Conservation (phyloP, 2,888 invertebrate genomes). For the Drosophila peninsularis region DNA sequence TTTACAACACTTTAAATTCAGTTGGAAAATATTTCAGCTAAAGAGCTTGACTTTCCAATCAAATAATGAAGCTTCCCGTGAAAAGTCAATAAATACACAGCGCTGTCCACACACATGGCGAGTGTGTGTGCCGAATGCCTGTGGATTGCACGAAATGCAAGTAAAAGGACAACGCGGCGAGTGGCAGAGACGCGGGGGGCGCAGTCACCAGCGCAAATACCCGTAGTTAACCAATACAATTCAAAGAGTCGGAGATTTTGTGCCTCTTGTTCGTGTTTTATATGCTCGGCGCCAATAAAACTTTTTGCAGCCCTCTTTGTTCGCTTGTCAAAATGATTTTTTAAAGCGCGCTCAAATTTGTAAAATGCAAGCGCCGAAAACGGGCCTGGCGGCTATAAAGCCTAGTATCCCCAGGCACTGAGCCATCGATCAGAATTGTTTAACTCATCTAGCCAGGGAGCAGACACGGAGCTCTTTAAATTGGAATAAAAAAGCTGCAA, state of each 20-base stretch:
- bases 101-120: conserved; percentile 15
- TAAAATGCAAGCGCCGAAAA: neutral
- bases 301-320: neutral
- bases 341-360: conserved; percentile 1
- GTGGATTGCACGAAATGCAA: conserved; percentile 30
- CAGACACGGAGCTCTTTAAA: neutral
- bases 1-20: conserved; percentile 5
- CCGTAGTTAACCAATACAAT: conserved; percentile 33
- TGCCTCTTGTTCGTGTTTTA: conserved; percentile 7
- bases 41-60: conserved; percentile 16
- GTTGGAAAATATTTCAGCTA: neutral
- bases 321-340: conserved; percentile 3
- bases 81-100: conserved; percentile 48
- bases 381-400: neutral
- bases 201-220: conserved; percentile 45
- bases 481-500: neutral
- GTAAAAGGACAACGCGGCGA: conserved; percentile 24
- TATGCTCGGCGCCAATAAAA: conserved; percentile 11
- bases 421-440: neutral
- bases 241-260: conserved; percentile 2
- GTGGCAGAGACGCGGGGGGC: conserved; percentile 11
- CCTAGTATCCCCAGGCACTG: neutral
- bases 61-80: conserved; percentile 33
- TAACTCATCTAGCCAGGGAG: neutral
- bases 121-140: conserved; percentile 32